phyloP scores from a whole-genome alignment of 2,797 vertebrate genomes.

The Numenius phaeopus region DNA sequence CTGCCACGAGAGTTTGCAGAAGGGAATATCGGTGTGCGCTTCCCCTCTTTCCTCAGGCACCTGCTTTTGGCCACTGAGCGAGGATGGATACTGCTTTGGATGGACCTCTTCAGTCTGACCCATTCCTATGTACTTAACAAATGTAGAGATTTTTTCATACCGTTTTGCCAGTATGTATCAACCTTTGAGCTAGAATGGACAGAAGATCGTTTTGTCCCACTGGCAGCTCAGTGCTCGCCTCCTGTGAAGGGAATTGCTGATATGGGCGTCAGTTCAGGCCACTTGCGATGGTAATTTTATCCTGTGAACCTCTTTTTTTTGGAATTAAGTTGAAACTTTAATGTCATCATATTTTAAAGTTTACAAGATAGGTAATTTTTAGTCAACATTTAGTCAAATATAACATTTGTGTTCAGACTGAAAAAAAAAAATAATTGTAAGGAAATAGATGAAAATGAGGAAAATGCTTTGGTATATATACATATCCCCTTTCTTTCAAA shows the following conservation, averaged over 20 bases:
- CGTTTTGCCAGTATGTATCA: not conserved
- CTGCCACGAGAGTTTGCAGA: not conserved
- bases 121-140: not conserved
- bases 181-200: not conserved
- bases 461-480: rapidly evolving
- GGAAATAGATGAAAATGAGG: not conserved
- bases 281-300: not conserved
- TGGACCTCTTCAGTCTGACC: not conserved
- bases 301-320: not conserved
- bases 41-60: not conserved
- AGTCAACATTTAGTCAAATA: not conserved
- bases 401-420: not conserved
- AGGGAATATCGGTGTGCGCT: rapidly evolving
- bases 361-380: not conserved
- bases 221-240: not conserved
- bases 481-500: not conserved
- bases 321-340: not conserved
- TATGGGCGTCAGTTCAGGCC: not conserved
- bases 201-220: not conserved
- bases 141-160: not conserved
- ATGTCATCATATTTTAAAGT: not conserved
- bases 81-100: not conserved
- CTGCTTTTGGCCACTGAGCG: not conserved
- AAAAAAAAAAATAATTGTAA: not conserved
- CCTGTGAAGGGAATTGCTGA: not conserved